Percentiles rank a stretch among this genome's conserved stretches.
phyloP scores from a whole-genome alignment of 2,113 vertebrate genomes.

The Centrocercus urophasianus region DNA sequence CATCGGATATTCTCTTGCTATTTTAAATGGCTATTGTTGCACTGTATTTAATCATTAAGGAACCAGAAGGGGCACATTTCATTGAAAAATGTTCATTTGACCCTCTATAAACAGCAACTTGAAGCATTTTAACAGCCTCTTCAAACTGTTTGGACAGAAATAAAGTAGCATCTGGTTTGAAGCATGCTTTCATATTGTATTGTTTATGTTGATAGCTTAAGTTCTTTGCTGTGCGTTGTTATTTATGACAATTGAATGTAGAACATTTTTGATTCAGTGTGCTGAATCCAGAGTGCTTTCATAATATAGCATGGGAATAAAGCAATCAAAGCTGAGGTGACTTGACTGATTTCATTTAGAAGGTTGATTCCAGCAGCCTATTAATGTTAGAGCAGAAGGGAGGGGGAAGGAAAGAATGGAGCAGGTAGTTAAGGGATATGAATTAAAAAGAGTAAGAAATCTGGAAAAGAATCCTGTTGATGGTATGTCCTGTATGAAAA shows the following conservation, averaged over 20 bases:
- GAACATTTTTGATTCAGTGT: slow-evolving; percentile 70
- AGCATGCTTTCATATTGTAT: slow-evolving; percentile 70
- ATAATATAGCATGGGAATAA: slow-evolving; percentile 61
- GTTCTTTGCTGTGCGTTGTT: slow-evolving; percentile 71
- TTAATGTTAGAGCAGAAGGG: slow-evolving; percentile 50
- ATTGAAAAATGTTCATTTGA: slow-evolving; percentile 79
- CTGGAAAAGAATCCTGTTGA: slow-evolving; percentile 80
- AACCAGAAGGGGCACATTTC: slow-evolving; percentile 82
- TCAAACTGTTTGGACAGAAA: slow-evolving; percentile 76
- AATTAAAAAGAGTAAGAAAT: slow-evolving; percentile 87
- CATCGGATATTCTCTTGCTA: slow-evolving; percentile 73
- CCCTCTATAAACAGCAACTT: slow-evolving; percentile 78
- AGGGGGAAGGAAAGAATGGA: slow-evolving; percentile 76
- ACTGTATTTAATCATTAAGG: slow-evolving; percentile 78
- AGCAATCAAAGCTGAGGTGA: slow-evolving; percentile 60
- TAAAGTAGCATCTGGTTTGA: slow-evolving; percentile 73
- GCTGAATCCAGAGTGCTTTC: slow-evolving; percentile 29
- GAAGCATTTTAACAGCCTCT: slow-evolving; percentile 79
- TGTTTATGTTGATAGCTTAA: slow-evolving; percentile 80
- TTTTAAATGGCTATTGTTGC: slow-evolving; percentile 79
- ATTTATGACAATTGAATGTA: slow-evolving; percentile 75
- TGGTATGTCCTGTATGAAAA: slow-evolving; percentile 79
- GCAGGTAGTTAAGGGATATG: slow-evolving; percentile 87
- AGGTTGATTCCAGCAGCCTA: slow-evolving; percentile 64
- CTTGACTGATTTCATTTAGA: slow-evolving; percentile 72